phyloP scores from a whole-genome alignment of 2,888 invertebrate species.

The Microctonus brassicae region DNA sequence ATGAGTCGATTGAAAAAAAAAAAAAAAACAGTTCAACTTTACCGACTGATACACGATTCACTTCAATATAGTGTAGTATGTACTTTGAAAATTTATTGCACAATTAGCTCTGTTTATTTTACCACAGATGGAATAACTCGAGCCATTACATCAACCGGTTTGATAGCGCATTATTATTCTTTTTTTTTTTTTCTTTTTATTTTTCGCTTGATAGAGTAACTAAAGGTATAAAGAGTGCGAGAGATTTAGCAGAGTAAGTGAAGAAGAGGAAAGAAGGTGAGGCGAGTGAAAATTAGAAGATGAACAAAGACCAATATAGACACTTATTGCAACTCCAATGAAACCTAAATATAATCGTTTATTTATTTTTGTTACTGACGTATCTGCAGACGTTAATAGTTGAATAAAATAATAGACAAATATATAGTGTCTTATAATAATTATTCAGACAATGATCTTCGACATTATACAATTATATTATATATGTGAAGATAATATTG shows the following conservation, averaged over 20 bases:
- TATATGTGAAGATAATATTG: too few species aligned
- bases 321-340: conserved; percentile 18
- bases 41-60: background rate
- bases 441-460: too few species aligned
- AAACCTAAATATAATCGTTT: background rate
- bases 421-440: too few species aligned
- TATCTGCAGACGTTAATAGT: too few species aligned
- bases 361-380: background rate
- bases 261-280: background rate
- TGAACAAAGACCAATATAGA: background rate
- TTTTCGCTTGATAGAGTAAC: background rate
- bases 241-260: too few species aligned
- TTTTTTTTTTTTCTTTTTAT: conserved; percentile 22
- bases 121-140: conserved; percentile 51
- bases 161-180: conserved; percentile 37
- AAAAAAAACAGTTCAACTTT: background rate
- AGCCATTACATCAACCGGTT: conserved; percentile 54
- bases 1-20: background rate
- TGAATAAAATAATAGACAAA: background rate
- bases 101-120: conserved; percentile 57
- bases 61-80: conserved; percentile 37
- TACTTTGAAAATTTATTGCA: conserved; percentile 54
- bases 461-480: too few species aligned
- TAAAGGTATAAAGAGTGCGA: background rate
- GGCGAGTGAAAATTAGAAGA: background rate